Conservation (phyloP, 2,113 vertebrate genomes). For the Oreocharis arfaki region DNA sequence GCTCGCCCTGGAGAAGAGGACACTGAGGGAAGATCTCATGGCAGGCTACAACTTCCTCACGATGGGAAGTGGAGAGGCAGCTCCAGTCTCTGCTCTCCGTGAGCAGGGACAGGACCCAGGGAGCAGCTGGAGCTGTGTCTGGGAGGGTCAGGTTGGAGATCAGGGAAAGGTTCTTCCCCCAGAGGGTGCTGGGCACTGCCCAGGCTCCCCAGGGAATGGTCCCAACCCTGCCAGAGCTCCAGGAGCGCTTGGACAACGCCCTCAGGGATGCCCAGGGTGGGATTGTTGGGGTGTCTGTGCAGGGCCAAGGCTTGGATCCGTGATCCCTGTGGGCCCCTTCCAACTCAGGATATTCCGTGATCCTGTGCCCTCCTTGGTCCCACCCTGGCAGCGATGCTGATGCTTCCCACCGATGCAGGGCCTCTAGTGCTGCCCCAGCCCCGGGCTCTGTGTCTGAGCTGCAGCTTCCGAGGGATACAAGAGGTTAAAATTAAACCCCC, state of each 20-base stretch:
- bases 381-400: rapidly evolving
- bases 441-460: not conserved
- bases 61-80: no score
- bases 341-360: rapidly evolving
- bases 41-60: rapidly evolving
- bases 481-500: not conserved
- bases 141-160: rapidly evolving
- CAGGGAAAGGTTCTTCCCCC: not conserved
- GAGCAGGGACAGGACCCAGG: not conserved
- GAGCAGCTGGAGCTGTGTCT: rapidly evolving
- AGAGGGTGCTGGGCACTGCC: not conserved
- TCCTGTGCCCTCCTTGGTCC: not conserved
- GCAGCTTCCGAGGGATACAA: not conserved
- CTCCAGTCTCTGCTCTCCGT: rapidly evolving
- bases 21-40: not conserved
- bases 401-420: rapidly evolving
- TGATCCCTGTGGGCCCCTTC: not conserved
- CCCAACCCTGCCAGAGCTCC: not conserved
- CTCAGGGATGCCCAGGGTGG: not conserved
- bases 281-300: not conserved
- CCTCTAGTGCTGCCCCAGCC: not conserved
- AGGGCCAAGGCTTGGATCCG: rapidly evolving
- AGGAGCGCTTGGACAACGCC: rapidly evolving
- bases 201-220: not conserved
- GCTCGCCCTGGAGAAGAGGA: not conserved